A percentile compares a stretch with the other conserved stretches of the same genome.
Evolutionary conservation across 1,140 invertebrate genomes (phyloP).

Genomic region (Streblospio benedicti): DNA sequence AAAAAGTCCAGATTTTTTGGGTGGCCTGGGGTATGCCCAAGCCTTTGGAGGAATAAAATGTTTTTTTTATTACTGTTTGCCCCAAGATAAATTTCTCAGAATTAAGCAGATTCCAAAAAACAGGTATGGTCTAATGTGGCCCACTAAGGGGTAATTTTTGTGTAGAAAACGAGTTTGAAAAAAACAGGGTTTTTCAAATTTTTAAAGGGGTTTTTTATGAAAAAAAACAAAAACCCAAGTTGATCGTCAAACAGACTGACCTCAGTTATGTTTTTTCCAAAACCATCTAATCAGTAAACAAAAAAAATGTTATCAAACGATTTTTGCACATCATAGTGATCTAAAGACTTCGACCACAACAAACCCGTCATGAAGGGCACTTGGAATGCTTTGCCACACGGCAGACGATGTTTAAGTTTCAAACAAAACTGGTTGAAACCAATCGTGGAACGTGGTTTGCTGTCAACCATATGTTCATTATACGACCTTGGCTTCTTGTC

Average conservation of each 20-base stretch:
- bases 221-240: neutral
- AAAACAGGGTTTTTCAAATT: too few relatives aligned
- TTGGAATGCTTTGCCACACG: too few relatives aligned
- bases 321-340: too few relatives aligned
- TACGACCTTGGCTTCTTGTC: too few relatives aligned
- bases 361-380: too few relatives aligned
- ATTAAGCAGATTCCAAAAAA: neutral
- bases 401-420: too few relatives aligned
- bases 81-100: neutral
- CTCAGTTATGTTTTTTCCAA: slow-evolving; percentile 2
- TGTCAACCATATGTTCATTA: too few relatives aligned
- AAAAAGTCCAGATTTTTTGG: neutral
- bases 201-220: too few relatives aligned
- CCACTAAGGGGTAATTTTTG: slow-evolving; percentile 14
- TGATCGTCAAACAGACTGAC: neutral
- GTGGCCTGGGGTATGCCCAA: neutral
- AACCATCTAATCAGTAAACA: slow-evolving; percentile 12
- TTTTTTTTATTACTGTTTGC: neutral
- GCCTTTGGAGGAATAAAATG: neutral
- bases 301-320: too few relatives aligned
- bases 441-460: too few relatives aligned
- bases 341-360: too few relatives aligned
- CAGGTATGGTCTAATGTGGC: neutral
- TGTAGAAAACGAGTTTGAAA: slow-evolving; percentile 20
- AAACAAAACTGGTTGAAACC: too few relatives aligned